Evolutionary conservation across 2,113 vertebrate species (phyloP), one percentile per base, ranked within the genome.

Genomic region (Porphyrio hochstetteri): DNA sequence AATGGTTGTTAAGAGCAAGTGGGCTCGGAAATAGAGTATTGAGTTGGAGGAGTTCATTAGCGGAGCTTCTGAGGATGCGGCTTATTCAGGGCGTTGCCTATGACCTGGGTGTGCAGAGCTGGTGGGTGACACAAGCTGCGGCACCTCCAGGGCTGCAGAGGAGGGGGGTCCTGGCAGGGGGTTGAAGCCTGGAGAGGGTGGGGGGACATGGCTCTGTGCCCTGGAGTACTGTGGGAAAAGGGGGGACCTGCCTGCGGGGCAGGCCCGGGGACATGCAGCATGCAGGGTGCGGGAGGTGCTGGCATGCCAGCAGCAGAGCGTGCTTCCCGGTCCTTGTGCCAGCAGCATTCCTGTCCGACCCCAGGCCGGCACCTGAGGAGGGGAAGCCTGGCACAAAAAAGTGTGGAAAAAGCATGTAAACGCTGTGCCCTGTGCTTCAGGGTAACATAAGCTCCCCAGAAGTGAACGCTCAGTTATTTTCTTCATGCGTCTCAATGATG

Each of bases 171-270:
- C 16, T 18, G 2, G 13, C 3, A 3, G 9, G 18, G 12, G 5
- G 10, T 23, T 29, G n/a, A 16, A 46, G 38, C 55, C 31, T 52
- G 60, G 38, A n/a, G 5, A 20, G 15, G 16, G 28, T 74, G 52
- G 1, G 9, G 40, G 46, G 33, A 33, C 0, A 4, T 1, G 16
- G 14, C 36, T 24, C 24, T 0, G 4, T 25, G 33, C 42, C 46
- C 38, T 44, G 46, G 31, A 19, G 9, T 29, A 11, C 27, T 3
- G 9, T 11, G 78, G 64, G 64, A 56, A 55, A 29, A 5, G 18
- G 21, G 17, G 44, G 29, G 20, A 25, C 35, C 48, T 3, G 2
- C 35, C 28, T 33, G 46, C 4, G 7, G 46, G 28, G 20, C 11
- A 16, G 7, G 18, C 35, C 25, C 3, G 12, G 48, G 36, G 25